A percentile compares a stretch with the other conserved stretches of the same genome.
Conservation (phyloP, 2,113 vertebrate species). For the Gymnarchus niloticus region DNA sequence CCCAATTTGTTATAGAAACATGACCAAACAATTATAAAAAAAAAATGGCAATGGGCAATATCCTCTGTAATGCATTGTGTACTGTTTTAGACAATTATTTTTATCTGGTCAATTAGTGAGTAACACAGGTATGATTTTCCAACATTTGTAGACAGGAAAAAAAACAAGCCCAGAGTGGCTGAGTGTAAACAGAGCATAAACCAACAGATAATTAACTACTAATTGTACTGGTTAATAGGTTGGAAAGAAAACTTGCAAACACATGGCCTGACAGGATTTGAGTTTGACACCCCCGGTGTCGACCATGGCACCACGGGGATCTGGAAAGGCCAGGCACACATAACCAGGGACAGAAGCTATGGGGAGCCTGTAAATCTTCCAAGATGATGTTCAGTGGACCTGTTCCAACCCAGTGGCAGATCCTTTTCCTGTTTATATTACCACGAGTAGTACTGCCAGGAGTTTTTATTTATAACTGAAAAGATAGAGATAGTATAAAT, state of each 20-base stretch:
- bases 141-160: background rate
- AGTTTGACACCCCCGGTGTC: background rate
- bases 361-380: background rate
- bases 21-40: background rate
- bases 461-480: background rate
- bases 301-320: background rate
- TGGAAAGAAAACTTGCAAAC: background rate
- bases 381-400: background rate
- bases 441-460: background rate
- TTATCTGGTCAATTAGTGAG: background rate
- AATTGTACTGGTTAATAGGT: constrained; percentile 12
- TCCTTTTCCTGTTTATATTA: background rate
- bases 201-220: constrained; percentile 6
- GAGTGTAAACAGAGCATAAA: constrained; percentile 10
- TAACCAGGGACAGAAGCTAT: background rate
- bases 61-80: background rate
- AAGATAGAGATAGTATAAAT: background rate
- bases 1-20: background rate
- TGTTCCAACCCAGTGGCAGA: background rate
- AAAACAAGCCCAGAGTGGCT: background rate
- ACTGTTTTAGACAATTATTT: background rate
- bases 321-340: background rate
- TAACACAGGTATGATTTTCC: background rate
- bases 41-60: background rate
- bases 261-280: constrained; percentile 4